phyloP scores from a whole-genome alignment of 1,140 invertebrate genomes.

The Aethina tumida region DNA sequence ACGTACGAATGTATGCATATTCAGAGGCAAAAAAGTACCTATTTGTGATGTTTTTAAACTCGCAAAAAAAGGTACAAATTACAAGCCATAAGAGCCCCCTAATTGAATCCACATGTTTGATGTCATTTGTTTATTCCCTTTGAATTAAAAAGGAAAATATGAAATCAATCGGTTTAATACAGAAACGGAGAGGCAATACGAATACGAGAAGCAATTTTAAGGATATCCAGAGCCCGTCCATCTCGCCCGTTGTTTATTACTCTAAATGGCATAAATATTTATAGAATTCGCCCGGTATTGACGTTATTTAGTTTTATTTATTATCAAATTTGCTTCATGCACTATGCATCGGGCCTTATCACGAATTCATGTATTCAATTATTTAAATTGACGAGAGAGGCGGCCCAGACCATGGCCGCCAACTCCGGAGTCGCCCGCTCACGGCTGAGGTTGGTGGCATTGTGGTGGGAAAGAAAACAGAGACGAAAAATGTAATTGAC shows the following conservation, averaged over 20 bases:
- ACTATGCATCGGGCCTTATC: conserved; percentile 35
- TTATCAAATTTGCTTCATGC: conserved; percentile 37
- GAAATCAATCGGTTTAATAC: too few species aligned
- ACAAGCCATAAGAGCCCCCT: too few species aligned
- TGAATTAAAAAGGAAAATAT: too few species aligned
- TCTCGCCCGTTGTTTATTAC: conserved; percentile 25
- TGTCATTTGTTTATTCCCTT: too few species aligned
- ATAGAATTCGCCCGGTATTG: conserved; percentile 30
- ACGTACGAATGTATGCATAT: too few species aligned
- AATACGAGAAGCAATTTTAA: conserved; percentile 13
- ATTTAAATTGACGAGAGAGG: conserved; percentile 35
- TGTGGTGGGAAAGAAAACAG: conserved; percentile 12
- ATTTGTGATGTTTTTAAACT: too few species aligned
- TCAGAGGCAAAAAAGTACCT: too few species aligned
- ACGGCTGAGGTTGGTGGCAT: conserved; percentile 9
- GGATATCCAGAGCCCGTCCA: conserved; percentile 12
- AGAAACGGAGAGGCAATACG: too few species aligned
- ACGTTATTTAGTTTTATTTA: conserved; percentile 37
- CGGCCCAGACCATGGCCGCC: too few species aligned
- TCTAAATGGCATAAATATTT: conserved; percentile 33
- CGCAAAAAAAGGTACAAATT: too few species aligned
- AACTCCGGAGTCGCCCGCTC: conserved; percentile 17
- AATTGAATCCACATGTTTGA: too few species aligned
- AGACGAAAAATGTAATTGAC: conserved; percentile 27
- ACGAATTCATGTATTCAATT: conserved; percentile 38